Conservation (phyloP, 2,113 vertebrate genomes). For the Glaucidium brasilianum region DNA sequence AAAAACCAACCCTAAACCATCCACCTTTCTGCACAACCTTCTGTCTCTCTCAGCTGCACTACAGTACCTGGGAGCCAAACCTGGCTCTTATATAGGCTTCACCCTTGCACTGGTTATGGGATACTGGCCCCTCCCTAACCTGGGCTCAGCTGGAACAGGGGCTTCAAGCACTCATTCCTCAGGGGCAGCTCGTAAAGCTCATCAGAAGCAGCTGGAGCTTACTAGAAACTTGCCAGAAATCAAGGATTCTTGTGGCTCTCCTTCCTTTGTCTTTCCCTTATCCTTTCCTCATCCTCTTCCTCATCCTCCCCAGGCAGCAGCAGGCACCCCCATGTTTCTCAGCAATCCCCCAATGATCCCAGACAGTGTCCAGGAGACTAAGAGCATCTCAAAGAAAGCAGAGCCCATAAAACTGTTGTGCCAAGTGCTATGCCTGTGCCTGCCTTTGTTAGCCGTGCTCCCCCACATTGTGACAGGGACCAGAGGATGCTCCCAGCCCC, state of each 20-base stretch:
- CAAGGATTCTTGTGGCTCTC: neutral
- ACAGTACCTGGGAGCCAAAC: neutral
- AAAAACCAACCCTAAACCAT: neutral
- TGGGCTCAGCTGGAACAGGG: neutral
- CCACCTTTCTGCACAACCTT: neutral
- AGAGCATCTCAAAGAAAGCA: neutral
- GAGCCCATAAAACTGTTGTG: neutral
- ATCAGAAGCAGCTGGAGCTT: neutral
- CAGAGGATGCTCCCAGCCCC: neutral
- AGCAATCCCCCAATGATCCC: neutral
- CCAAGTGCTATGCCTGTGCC: neutral
- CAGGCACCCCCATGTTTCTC: neutral
- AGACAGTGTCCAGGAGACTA: neutral
- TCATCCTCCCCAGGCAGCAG: neutral
- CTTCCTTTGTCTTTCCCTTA: neutral
- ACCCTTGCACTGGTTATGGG: neutral
- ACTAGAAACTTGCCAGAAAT: neutral
- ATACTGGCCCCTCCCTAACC: neutral
- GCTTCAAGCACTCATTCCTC: neutral
- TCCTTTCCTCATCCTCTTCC: neutral
- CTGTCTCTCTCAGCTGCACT: neutral
- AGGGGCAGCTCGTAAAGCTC: neutral
- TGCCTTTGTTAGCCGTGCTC: neutral
- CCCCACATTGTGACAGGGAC: rapidly evolving
- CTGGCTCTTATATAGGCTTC: neutral